Percentiles rank a stretch among this genome's conserved stretches.
phyloP scores from a whole-genome alignment of 1,140 invertebrate species.

The Sarcophaga bullata region DNA sequence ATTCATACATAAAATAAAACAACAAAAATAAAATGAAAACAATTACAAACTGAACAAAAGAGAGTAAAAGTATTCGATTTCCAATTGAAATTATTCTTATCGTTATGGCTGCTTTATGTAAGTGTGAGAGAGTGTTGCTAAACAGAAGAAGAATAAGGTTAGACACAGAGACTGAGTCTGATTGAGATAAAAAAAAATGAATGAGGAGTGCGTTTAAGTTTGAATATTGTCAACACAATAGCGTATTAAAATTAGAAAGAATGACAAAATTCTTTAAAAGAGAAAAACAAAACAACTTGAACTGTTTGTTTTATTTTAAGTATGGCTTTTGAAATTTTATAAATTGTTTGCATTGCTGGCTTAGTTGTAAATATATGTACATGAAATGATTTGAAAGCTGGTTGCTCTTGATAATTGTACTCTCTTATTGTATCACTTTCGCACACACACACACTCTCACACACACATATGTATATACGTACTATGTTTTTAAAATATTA shows the following conservation, averaged over 20 bases:
- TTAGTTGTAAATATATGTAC: no score
- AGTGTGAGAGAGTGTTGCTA: not conserved
- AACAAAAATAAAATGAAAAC: not conserved
- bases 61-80: not conserved
- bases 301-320: no score
- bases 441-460: not conserved
- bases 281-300: no score
- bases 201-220: not conserved
- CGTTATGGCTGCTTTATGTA: not conserved
- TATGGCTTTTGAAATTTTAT: no score
- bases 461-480: not conserved
- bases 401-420: conserved; percentile 14
- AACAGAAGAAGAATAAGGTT: not conserved
- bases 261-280: not conserved
- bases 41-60: not conserved
- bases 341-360: no score
- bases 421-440: no score
- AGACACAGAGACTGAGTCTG: not conserved
- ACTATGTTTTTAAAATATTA: not conserved
- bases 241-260: not conserved
- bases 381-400: no score
- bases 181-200: not conserved
- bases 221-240: not conserved
- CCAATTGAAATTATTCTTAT: conserved; percentile 21
- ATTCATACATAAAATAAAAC: not conserved